phyloP scores from a whole-genome alignment of 2,113 vertebrate species.

The Mohoua ochrocephala region DNA sequence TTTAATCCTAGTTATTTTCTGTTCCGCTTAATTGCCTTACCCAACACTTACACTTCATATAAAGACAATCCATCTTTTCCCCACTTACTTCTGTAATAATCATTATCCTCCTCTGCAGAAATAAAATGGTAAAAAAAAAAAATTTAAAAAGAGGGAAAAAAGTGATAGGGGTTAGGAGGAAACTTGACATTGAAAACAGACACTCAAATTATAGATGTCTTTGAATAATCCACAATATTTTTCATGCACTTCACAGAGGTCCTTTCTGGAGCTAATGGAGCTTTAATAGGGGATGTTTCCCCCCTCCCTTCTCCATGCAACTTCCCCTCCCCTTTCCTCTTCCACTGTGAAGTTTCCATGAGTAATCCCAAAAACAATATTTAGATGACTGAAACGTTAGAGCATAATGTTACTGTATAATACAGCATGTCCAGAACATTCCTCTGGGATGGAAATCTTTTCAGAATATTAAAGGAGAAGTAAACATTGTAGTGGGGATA shows the following conservation, averaged over 20 bases:
- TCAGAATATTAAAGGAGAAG: background rate
- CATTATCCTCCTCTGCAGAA: slow-evolving; percentile 26
- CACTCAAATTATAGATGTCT: background rate
- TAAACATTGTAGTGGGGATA: background rate
- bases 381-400: background rate
- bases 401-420: slow-evolving; percentile 1
- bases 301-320: background rate
- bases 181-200: slow-evolving; percentile 42
- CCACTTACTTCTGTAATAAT: slow-evolving; percentile 36
- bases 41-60: background rate
- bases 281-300: background rate
- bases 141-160: background rate
- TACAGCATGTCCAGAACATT: background rate
- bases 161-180: background rate
- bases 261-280: background rate
- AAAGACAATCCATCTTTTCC: slow-evolving; percentile 58
- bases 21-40: slow-evolving; percentile 62
- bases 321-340: background rate
- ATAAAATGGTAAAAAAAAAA: background rate
- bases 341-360: slow-evolving; percentile 19
- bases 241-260: slow-evolving; percentile 1
- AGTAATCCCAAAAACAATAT: slow-evolving; percentile 32
- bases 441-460: slow-evolving; percentile 25
- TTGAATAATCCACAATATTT: slow-evolving; percentile 13
- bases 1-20: slow-evolving; percentile 64